Conservation (phyloP, 92 coral and sea anemone species). For the Parazoanthus darwini region DNA sequence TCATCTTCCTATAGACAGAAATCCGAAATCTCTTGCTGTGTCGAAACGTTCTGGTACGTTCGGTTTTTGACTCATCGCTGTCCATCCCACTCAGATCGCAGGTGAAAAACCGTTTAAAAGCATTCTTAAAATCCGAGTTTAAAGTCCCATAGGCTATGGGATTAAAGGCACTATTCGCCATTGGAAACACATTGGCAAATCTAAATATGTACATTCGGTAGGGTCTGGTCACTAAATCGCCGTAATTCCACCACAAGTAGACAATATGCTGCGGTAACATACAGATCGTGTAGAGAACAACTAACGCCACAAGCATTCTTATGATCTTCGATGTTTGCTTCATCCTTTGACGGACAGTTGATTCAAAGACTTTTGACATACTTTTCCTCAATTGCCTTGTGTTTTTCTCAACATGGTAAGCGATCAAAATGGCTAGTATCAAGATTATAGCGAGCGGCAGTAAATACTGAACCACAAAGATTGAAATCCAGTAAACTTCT, state of each 20-base stretch:
- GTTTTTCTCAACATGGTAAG: slow-evolving; percentile 66
- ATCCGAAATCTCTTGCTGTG: slow-evolving; percentile 60
- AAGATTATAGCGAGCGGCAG: slow-evolving; percentile 75
- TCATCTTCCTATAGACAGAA: slow-evolving; percentile 59
- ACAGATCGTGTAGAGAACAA: slow-evolving; percentile 86
- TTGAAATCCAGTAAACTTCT: slow-evolving; percentile 83
- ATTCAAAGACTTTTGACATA: slow-evolving; percentile 67
- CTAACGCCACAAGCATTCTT: slow-evolving; percentile 89
- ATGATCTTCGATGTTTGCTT: slow-evolving; percentile 93
- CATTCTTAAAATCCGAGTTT: slow-evolving; percentile 88
- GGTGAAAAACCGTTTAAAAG: slow-evolving; percentile 81
- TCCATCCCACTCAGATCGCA: slow-evolving; percentile 63
- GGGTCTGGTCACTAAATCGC: slow-evolving; percentile 66
- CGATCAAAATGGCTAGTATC: slow-evolving; percentile 73
- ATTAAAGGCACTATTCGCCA: slow-evolving; percentile 98
- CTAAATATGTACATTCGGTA: slow-evolving; percentile 84
- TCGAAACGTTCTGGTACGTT: background rate
- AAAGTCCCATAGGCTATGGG: slow-evolving; percentile 96
- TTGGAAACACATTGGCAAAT: slow-evolving; percentile 91
- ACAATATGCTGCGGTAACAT: slow-evolving; percentile 96
- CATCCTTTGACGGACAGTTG: slow-evolving; percentile 80
- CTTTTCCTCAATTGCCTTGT: slow-evolving; percentile 59
- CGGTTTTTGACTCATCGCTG: slow-evolving; percentile 35
- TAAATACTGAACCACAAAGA: slow-evolving; percentile 86
- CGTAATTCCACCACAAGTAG: slow-evolving; percentile 77